Conservation (phyloP, 2,113 vertebrate species). For the Solea senegalensis region DNA sequence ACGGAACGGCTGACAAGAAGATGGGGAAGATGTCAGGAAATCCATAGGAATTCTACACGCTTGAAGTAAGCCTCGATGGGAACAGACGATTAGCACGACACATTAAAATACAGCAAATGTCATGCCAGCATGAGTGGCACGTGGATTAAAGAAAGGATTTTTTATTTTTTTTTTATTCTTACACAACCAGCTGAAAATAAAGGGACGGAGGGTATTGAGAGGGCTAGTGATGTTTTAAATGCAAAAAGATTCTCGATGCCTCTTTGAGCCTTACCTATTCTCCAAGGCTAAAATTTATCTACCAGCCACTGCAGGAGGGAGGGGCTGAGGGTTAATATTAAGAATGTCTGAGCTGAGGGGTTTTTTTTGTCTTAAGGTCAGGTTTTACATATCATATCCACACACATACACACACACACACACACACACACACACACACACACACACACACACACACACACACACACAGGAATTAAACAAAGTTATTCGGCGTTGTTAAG, state of each 20-base stretch:
- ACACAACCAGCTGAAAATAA: conserved; percentile 9
- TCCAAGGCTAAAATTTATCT: conserved; percentile 61
- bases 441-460: background rate
- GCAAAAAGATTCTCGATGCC: conserved; percentile 42
- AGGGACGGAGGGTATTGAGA: conserved; percentile 33
- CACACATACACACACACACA: conserved; percentile 12
- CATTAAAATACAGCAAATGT: conserved; percentile 31
- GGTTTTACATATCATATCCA: conserved; percentile 68
- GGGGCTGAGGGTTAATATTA: conserved; percentile 47
- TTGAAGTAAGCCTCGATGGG: conserved; percentile 48
- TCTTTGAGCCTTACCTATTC: conserved; percentile 61
- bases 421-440: background rate
- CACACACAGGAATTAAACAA: conserved; percentile 35
- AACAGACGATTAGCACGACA: conserved; percentile 46
- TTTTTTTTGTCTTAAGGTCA: conserved; percentile 72
- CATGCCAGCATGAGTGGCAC: conserved; percentile 46
- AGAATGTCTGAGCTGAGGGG: conserved; percentile 50
- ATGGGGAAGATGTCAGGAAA: conserved; percentile 54
- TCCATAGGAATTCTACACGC: conserved; percentile 59
- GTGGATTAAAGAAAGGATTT: conserved; percentile 46
- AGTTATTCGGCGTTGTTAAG: conserved; percentile 19
- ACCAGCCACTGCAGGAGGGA: conserved; percentile 18
- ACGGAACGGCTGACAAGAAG: conserved; percentile 64
- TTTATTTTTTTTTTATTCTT: conserved; percentile 34
- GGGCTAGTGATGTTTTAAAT: conserved; percentile 43